A percentile compares a stretch with the other conserved stretches of the same genome.
Evolutionary conservation across 1,140 invertebrate genomes (phyloP).

Genomic region (Bombus polaris): DNA sequence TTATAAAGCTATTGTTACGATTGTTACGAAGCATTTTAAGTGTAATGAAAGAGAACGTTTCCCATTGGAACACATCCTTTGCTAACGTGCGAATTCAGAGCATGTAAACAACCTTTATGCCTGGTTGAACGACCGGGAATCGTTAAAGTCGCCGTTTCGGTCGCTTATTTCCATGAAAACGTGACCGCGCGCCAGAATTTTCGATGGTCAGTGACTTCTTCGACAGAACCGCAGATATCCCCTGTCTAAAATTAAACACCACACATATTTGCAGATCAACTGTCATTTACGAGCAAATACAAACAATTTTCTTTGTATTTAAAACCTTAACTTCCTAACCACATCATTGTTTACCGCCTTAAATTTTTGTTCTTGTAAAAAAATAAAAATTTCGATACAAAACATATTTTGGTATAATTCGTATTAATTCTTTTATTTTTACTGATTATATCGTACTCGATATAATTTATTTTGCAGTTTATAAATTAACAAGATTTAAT

Average conservation of each 20-base stretch:
- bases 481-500: background rate
- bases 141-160: constrained; percentile 20
- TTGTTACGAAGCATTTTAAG: background rate
- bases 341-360: background rate
- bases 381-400: background rate
- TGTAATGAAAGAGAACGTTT: background rate
- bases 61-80: background rate
- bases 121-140: constrained; percentile 40
- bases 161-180: constrained; percentile 38
- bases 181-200: background rate
- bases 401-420: background rate
- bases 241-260: constrained; percentile 43
- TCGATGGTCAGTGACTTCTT: constrained; percentile 51
- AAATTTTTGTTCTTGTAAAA: background rate
- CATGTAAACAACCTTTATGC: background rate
- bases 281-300: background rate
- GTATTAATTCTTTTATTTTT: too few species aligned
- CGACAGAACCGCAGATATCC: background rate
- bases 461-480: background rate
- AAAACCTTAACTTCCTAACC: background rate
- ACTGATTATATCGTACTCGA: background rate
- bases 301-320: background rate
- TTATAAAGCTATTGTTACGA: background rate
- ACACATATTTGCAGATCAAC: background rate
- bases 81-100: background rate